phyloP scores from a whole-genome alignment of 2,797 vertebrate genomes.

The Sebastes steindachneri region DNA sequence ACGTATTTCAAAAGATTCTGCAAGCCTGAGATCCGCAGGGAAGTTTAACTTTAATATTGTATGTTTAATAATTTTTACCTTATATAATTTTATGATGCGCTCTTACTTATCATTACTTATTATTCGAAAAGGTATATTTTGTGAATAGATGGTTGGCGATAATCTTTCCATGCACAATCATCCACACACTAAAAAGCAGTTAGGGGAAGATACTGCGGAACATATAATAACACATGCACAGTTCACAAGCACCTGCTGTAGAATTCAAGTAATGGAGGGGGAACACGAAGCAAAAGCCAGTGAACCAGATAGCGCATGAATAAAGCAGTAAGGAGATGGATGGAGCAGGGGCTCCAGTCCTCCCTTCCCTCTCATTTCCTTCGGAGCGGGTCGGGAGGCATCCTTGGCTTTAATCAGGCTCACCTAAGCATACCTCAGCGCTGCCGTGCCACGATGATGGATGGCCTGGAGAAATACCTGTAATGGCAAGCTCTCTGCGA shows the following conservation, averaged over 20 bases:
- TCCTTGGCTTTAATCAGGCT: conserved; percentile 65
- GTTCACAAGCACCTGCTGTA: conserved; percentile 64
- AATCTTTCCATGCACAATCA: conserved; percentile 42
- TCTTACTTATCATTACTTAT: background rate
- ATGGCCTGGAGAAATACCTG: conserved; percentile 71
- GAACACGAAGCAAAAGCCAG: conserved; percentile 61
- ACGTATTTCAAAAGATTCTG: background rate
- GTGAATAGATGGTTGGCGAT: conserved; percentile 12
- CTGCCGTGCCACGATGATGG: conserved; percentile 51
- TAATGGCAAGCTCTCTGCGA: conserved; percentile 48
- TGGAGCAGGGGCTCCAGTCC: conserved; percentile 46
- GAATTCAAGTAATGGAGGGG: conserved; percentile 65
- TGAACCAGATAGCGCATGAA: conserved; percentile 74
- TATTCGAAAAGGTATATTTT: conserved; percentile 19
- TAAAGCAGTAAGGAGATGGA: conserved; percentile 76
- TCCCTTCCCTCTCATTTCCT: conserved; percentile 39
- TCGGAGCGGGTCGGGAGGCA: conserved; percentile 51
- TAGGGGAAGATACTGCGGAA: conserved; percentile 31
- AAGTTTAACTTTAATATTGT: background rate
- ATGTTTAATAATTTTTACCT: background rate
- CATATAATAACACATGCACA: conserved; percentile 62
- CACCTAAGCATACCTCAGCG: conserved; percentile 53
- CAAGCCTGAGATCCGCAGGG: background rate
- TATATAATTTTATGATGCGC: background rate
- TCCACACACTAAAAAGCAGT: conserved; percentile 33